Evolutionary conservation across 2,113 vertebrate species (phyloP), one percentile per base, ranked within the genome.

Genomic region (Machaerirhynchus nigripectus): DNA sequence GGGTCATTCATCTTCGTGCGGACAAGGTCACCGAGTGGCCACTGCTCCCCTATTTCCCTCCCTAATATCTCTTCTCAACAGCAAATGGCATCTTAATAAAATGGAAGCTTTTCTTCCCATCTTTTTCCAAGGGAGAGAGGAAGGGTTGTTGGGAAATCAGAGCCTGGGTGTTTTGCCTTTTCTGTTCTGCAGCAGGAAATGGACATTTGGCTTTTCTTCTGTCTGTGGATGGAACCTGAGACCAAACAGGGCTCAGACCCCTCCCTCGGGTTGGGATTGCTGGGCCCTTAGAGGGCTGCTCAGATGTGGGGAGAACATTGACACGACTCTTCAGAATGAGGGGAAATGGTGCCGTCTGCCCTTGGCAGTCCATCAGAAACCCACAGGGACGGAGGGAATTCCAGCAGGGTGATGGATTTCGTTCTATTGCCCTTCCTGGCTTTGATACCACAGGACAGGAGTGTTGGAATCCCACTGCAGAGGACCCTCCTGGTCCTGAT

Each of bases 1-100:
- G 92, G 85, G 90, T 65, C 94, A 46, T 97, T 76, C 75, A 90
- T 97, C 94, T 90, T 94, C 53, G 1, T 35, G 28, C 33, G 80
- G 89, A 75, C 91, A 90, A 78, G 87, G 86, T 91, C 83, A 63
- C 6, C 19, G 81, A 81, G 73, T 89, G 69, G 91, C 15, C 84
- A 89, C 52, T 20, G 69, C 68, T 92, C 7, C 1, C 75, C 71
- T 78, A 35, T 92, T 94, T 92, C 81, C 84, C 46, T 73, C 77
- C 79, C 39, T 69, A 60, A 59, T 52, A 70, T 46, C 68, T 89
- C 52, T 63, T 69, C 73, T 71, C 86, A 50, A n/a, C 68, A 63
- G 80, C 3, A 4, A 89, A 86, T 46, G 52, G 84, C 55, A 61
- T 91, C 89, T 92, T 90, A 70, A 95, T 89, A 81, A 95, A 90